A percentile compares a stretch with the other conserved stretches of the same genome.
phyloP scores from a whole-genome alignment of 2,888 invertebrate species.

The Agrochola lota region DNA sequence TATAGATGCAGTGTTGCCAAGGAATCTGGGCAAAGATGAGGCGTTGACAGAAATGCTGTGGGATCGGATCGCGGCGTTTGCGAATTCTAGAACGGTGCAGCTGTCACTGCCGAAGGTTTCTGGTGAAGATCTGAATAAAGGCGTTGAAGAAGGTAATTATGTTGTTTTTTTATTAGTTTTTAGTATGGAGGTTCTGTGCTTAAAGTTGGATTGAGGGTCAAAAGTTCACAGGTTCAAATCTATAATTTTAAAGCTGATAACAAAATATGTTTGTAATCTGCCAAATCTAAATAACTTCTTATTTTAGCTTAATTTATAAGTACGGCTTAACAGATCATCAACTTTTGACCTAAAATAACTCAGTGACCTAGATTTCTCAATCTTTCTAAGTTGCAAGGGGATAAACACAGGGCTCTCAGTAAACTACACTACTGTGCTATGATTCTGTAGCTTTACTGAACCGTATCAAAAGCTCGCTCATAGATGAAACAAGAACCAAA shows the following conservation, averaged over 20 bases:
- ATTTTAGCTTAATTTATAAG: not conserved
- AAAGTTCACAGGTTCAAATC: not conserved
- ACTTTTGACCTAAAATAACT: not conserved
- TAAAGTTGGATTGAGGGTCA: not conserved
- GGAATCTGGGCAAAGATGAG: conserved; percentile 92
- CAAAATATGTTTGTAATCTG: not conserved
- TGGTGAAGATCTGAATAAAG: conserved; percentile 92
- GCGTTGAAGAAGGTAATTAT: conserved; percentile 93
- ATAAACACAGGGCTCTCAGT: not conserved
- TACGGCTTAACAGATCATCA: not conserved
- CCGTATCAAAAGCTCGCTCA: not conserved
- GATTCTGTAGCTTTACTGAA: not conserved
- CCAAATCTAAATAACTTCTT: not conserved
- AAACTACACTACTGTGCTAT: not conserved
- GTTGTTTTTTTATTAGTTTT: not conserved
- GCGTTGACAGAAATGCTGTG: conserved; percentile 93
- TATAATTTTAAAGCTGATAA: not conserved
- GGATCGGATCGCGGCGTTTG: conserved; percentile 93
- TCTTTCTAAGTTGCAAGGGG: not conserved
- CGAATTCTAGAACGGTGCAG: conserved; percentile 94
- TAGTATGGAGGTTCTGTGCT: not conserved
- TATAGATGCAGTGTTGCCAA: conserved; percentile 92
- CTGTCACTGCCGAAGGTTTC: conserved; percentile 94
- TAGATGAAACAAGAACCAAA: not conserved
- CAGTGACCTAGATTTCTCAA: conserved; percentile 8